Evolutionary conservation across 2,888 invertebrate genomes (phyloP).

Genomic region (Suillia variegata): DNA sequence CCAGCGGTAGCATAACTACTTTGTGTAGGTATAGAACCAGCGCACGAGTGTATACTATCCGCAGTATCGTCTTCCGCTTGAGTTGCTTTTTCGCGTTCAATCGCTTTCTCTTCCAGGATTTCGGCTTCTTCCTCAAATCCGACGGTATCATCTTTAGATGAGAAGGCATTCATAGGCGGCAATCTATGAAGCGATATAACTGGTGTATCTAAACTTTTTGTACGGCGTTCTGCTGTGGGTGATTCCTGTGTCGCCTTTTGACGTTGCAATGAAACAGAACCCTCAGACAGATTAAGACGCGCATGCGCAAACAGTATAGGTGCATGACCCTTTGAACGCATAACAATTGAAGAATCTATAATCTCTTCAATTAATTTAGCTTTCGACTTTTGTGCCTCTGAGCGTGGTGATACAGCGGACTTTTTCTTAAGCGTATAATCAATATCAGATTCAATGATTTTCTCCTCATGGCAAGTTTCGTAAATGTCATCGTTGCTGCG

Average conservation of each 20-base stretch:
- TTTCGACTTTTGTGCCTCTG: conserved; percentile 47
- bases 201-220: conserved; percentile 84
- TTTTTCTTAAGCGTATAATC: conserved; percentile 61
- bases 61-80: conserved; percentile 65
- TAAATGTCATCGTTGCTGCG: conserved; percentile 66
- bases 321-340: conserved; percentile 75
- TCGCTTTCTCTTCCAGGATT: conserved; percentile 67
- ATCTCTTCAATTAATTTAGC: conserved; percentile 71
- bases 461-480: conserved; percentile 57
- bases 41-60: conserved; percentile 59
- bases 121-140: conserved; percentile 74
- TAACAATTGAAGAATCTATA: conserved; percentile 69
- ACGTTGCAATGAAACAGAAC: conserved; percentile 76
- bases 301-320: conserved; percentile 81
- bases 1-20: conserved; percentile 42
- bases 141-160: conserved; percentile 87
- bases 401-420: conserved; percentile 36
- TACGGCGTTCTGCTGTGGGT: conserved; percentile 75
- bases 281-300: conserved; percentile 81
- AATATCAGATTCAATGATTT: conserved; percentile 66
- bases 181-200: conserved; percentile 79
- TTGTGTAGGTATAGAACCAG: conserved; percentile 61
- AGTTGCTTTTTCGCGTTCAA: conserved; percentile 55
- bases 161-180: conserved; percentile 84
- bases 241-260: conserved; percentile 78